A percentile compares a stretch with the other conserved stretches of the same genome.
Evolutionary conservation across 2,888 invertebrate genomes (phyloP).

Genomic region (Ophonus ardosiacus): DNA sequence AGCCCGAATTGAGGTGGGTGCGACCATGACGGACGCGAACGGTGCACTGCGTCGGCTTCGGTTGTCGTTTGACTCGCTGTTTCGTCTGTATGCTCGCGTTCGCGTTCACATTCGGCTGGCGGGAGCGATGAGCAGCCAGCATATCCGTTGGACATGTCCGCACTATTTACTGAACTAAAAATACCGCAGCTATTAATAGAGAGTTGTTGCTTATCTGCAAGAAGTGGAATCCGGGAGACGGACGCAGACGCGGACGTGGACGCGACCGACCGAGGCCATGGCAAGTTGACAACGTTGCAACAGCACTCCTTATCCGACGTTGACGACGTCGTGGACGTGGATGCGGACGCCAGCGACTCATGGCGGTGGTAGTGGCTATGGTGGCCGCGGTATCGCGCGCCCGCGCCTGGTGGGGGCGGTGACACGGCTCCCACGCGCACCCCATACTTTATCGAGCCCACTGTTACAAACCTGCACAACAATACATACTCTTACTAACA

Average conservation of each 20-base stretch:
- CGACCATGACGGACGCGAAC: slow-evolving; percentile 60
- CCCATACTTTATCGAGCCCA: slow-evolving; percentile 85
- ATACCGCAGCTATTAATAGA: slow-evolving; percentile 76
- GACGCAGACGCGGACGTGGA: slow-evolving; percentile 68
- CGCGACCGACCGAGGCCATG: slow-evolving; percentile 61
- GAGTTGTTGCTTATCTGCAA: slow-evolving; percentile 69
- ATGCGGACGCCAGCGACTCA: slow-evolving; percentile 74
- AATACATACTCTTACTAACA: not conserved
- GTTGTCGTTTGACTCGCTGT: slow-evolving; percentile 24
- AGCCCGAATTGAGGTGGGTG: slow-evolving; percentile 55
- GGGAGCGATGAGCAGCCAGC: slow-evolving; percentile 54
- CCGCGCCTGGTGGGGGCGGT: slow-evolving; percentile 75
- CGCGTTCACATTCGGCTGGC: slow-evolving; percentile 35
- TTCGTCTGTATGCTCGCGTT: slow-evolving; percentile 5
- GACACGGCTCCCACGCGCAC: slow-evolving; percentile 81
- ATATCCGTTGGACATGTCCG: slow-evolving; percentile 56
- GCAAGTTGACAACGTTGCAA: slow-evolving; percentile 62
- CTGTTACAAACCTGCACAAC: slow-evolving; percentile 78
- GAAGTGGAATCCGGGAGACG: slow-evolving; percentile 74
- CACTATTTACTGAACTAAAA: slow-evolving; percentile 76
- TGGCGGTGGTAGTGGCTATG: slow-evolving; percentile 62
- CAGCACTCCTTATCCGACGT: slow-evolving; percentile 54
- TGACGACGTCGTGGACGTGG: slow-evolving; percentile 74
- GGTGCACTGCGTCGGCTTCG: slow-evolving; percentile 51
- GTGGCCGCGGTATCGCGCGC: slow-evolving; percentile 77